Conservation (phyloP, 2,888 invertebrate species). For the Rotaria magnacalcarata region DNA sequence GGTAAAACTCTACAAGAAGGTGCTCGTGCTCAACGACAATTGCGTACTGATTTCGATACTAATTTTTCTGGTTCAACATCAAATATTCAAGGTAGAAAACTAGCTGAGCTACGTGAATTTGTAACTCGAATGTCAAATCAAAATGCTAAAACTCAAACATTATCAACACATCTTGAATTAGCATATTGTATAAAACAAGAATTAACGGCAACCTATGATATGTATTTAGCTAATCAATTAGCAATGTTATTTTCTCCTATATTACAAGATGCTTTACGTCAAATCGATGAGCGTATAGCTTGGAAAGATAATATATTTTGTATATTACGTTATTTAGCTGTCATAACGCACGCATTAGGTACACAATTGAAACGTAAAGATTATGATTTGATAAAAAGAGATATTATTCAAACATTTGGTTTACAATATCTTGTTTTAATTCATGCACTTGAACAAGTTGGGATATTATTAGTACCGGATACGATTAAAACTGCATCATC, state of each 20-base stretch:
- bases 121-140: background rate
- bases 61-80: background rate
- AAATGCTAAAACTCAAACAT: background rate
- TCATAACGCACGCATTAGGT: background rate
- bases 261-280: background rate
- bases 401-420: conserved; percentile 18
- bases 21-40: background rate
- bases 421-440: conserved; percentile 30
- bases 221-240: background rate
- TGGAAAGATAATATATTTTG: conserved; percentile 8
- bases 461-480: background rate
- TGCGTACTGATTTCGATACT: background rate
- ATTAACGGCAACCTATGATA: background rate
- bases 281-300: background rate
- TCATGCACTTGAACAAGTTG: conserved; percentile 10
- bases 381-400: conserved; percentile 33
- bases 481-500: background rate
- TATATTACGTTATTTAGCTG: background rate
- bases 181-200: background rate
- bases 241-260: background rate
- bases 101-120: conserved; percentile 7
- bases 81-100: conserved; percentile 8
- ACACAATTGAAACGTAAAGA: conserved; percentile 2
- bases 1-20: conserved; percentile 12
- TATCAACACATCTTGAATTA: conserved; percentile 36